phyloP scores from a whole-genome alignment of 2,797 vertebrate genomes.

The Halcyon badia region DNA sequence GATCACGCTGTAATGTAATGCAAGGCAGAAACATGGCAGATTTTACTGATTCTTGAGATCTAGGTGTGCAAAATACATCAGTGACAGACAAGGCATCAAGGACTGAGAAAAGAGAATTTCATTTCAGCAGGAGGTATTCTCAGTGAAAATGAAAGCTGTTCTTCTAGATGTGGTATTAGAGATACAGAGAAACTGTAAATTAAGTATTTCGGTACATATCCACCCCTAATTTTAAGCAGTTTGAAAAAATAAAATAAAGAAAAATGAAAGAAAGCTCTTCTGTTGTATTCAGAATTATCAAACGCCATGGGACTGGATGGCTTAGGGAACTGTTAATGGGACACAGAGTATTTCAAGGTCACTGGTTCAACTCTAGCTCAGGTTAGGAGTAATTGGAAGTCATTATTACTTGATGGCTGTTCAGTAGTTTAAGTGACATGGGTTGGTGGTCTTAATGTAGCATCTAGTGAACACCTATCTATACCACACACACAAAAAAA shows the following conservation, averaged over 20 bases:
- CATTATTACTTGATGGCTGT: constrained; percentile 18
- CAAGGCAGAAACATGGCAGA: neutral
- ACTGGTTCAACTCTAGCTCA: constrained; percentile 25
- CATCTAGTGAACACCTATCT: neutral
- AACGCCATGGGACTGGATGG: neutral
- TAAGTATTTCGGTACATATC: constrained; percentile 46
- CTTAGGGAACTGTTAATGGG: constrained; percentile 52
- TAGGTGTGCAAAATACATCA: constrained; percentile 51
- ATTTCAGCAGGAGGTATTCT: constrained; percentile 48
- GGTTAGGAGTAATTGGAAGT: constrained; percentile 25
- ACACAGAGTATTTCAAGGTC: constrained; percentile 33
- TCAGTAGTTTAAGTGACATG: constrained; percentile 13
- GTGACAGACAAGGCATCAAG: constrained; percentile 43
- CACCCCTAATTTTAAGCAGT: constrained; percentile 16
- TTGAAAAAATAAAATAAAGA: constrained; percentile 2
- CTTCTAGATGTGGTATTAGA: constrained; percentile 7
- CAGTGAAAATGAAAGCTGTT: constrained; percentile 60
- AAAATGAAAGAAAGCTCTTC: constrained; percentile 20
- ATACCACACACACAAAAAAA: neutral
- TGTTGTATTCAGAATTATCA: constrained; percentile 24
- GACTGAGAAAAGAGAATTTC: constrained; percentile 41
- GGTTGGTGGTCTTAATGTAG: constrained; percentile 11
- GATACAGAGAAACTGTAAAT: constrained; percentile 45
- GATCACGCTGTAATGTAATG: neutral
- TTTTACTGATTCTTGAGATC: constrained; percentile 9